Base-by-base conservation (phyloP, 2,888 invertebrate genomes). In the Amblyteles armatorius region DNA sequence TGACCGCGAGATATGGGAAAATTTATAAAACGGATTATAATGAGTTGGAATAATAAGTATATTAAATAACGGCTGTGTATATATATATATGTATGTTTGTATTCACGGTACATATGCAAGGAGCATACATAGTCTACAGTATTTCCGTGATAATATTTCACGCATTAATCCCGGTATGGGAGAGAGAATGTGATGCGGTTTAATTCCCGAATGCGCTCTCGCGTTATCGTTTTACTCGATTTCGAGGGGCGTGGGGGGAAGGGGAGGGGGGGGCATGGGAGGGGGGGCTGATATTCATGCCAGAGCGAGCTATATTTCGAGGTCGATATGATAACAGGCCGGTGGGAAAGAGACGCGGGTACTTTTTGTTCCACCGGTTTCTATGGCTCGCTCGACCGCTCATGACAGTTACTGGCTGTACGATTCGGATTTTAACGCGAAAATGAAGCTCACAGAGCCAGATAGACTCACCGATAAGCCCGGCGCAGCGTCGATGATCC, bases 131-230 rank as follows among this genome's bases (percentile, higher is more conserved):
- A 22, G 40, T 44, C 16, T 33, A 55, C n/a, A 57, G 63, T 48
- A 81, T 84, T 81, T 81, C 81, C 73, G 78, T 78, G 78, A 78
- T 81, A 63, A 84, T 84, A 84, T 84, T 84, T 84, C 84, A 84
- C 44, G 78, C 52, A 84, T 84, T 84, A 81, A 84, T 78, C 78
- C 78, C 44, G 22, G 33, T 29, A 11, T 19, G 60, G 26, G 73
- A 55, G 78, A 77, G 77, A 50, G 73, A 80, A 84, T 78, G 74
- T 11, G 40, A 84, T 81, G 81, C 73, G 67, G 73, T 84, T 84
- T 84, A 84, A 84, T 84, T 81, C 81, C 48, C 33, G 50, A 60
- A 67, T 69, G 26, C 73, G 26, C 29, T 67, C 40, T 52, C 36
- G 78, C 65, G 79, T 85, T 85, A 85, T 82, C 85, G 79, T 77